Evolutionary conservation across 2,113 vertebrate genomes (phyloP), one percentile per base, ranked within the genome.

Genomic region (Solea solea): DNA sequence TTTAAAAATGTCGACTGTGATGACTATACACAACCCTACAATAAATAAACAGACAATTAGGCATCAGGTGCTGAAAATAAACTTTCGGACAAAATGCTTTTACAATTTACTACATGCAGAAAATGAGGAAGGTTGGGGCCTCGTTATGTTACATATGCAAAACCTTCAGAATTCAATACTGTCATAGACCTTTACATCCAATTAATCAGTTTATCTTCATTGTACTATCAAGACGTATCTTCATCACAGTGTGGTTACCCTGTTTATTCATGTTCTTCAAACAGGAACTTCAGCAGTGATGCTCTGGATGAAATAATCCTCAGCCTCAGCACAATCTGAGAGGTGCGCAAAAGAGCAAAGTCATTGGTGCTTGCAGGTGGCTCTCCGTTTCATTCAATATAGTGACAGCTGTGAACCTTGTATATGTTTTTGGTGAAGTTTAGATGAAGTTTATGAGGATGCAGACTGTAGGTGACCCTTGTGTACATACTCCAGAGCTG

Each of bases 401-500:
- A 21, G 21, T 21, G 21, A 21, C 21, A 21, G 21, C 21, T 1
- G 1, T 21, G 21, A 21, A 21, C 21, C 21, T 1, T 21, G 21
- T 21, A 21, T 21, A 21, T 21, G 21, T 21, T 21, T 21, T 21
- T 21, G 21, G 21, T 21, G 21, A 21, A 21, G n/a, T 66, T 5
- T 3, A 1, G 8, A 5, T 49, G 28, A 40, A 1, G 13, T 68
- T 81, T 80, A 97, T 51, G 96, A 94, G 6, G 93, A 85, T 0
- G 95, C 88, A 1, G 96, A 88, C 80, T 96, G 96, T 55, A 95
- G 94, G 74, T 95, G 96, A 5, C 96, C 96, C 86, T 98, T 98
- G 89, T 97, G 96, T 39, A 98, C 94, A 0, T 97, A 98, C 71
- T 98, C 97, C 76, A 98, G 91, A 1, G 96, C 96, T 0, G 96